Evolutionary conservation across 2,888 invertebrate genomes (phyloP).

Genomic region (Drosophila picticornis): DNA sequence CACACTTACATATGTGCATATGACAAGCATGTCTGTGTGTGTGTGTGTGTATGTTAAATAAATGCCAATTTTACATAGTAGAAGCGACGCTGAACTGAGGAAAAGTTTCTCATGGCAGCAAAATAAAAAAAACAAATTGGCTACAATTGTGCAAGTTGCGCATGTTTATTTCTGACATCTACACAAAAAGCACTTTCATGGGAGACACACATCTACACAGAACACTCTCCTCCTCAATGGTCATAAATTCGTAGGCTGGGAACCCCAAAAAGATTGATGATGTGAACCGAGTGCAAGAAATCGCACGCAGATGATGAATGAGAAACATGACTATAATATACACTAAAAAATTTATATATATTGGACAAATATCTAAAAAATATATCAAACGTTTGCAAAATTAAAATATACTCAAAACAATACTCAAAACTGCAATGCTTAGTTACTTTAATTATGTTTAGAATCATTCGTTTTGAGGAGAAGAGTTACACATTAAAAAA

Average conservation of each 20-base stretch:
- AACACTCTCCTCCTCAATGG: conserved; percentile 14
- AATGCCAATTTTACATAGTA: conserved; percentile 64
- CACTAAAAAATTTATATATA: background rate
- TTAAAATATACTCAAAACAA: background rate
- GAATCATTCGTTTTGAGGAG: background rate
- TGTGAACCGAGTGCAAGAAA: conserved; percentile 59
- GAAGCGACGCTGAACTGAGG: conserved; percentile 15
- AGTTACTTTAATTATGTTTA: background rate
- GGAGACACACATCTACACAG: conserved; percentile 3
- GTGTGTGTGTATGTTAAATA: conserved; percentile 54
- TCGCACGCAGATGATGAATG: conserved; percentile 73
- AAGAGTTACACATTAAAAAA: background rate
- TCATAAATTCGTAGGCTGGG: conserved; percentile 60
- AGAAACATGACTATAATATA: conserved; percentile 35
- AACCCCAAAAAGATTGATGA: conserved; percentile 68
- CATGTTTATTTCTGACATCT: conserved; percentile 52
- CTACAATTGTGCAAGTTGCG: conserved; percentile 61
- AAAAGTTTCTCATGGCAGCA: conserved; percentile 30
- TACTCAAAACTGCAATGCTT: background rate
- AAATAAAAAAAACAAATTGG: conserved; percentile 53
- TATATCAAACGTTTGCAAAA: background rate
- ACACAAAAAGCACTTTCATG: conserved; percentile 44
- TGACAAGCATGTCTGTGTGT: conserved; percentile 22
- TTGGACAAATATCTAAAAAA: accelerated
- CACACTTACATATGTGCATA: background rate